phyloP scores from a whole-genome alignment of 2,113 vertebrate genomes.

The Anarhynchus alexandrinus region DNA sequence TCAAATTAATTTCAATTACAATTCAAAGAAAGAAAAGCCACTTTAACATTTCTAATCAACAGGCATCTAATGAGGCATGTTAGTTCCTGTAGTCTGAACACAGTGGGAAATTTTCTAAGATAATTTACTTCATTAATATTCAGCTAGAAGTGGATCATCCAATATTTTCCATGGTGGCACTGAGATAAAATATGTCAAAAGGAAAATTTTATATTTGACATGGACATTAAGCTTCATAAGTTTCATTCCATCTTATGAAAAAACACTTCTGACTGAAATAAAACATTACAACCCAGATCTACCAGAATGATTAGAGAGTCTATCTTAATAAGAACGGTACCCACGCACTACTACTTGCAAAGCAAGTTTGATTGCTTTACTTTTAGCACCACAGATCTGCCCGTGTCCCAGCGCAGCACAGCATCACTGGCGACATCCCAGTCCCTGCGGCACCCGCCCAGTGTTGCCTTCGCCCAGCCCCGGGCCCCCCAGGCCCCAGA shows the following conservation, averaged over 20 bases:
- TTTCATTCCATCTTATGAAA: constrained; percentile 25
- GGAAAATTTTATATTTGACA: constrained; percentile 1
- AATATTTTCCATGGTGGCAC: not conserved
- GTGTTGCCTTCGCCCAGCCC: not conserved
- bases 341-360: not conserved
- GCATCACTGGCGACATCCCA: not conserved
- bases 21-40: constrained; percentile 66
- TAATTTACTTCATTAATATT: constrained; percentile 74
- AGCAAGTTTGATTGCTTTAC: not conserved
- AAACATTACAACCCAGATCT: not conserved
- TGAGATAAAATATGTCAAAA: constrained; percentile 25
- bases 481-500: no score
- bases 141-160: constrained; percentile 59
- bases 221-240: not conserved
- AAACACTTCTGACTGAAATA: not conserved
- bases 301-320: not conserved
- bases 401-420: not conserved
- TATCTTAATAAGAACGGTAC: accelerated
- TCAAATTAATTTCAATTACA: constrained; percentile 70
- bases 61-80: constrained; percentile 71
- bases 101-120: constrained; percentile 63
- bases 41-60: constrained; percentile 72
- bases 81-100: constrained; percentile 65
- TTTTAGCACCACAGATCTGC: not conserved
- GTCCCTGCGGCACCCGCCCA: not conserved